These are phyloP conservation scores for Plestiodon gilberti DNA, from an alignment of 2,113 vertebrate genomes.

Conservation along the genomic window DNA sequence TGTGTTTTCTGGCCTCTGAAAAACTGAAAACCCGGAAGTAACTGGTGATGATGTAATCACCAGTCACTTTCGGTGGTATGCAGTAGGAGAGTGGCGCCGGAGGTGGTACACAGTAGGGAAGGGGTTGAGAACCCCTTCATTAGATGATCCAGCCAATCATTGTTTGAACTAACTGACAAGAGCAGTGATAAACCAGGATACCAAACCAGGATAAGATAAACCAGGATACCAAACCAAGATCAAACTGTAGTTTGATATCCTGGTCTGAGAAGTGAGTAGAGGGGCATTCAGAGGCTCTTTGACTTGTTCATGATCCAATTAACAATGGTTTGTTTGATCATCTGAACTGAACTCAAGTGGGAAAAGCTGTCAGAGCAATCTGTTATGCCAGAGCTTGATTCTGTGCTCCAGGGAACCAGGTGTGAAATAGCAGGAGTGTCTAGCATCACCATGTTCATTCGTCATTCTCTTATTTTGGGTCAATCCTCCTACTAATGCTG, in stretches of 20 bases:
- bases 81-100: too few species aligned
- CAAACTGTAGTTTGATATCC: not conserved
- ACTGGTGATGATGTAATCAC: too few species aligned
- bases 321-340: too few species aligned
- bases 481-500: not conserved
- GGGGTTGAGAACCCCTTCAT: not conserved
- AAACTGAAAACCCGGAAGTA: too few species aligned
- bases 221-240: not conserved
- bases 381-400: not conserved
- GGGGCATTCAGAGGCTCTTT: too few species aligned
- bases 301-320: too few species aligned
- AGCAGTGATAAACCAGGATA: too few species aligned
- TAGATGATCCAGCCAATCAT: not conserved
- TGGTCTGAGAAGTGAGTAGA: too few species aligned
- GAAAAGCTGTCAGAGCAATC: not conserved
- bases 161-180: not conserved
- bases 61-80: too few species aligned
- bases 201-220: not conserved
- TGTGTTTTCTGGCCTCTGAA: too few species aligned
- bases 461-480: not conserved
- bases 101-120: too few species aligned
- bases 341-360: not conserved
- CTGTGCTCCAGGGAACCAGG: not conserved
- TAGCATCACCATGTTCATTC: not conserved
- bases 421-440: not conserved